Evolutionary conservation across 1,140 invertebrate genomes (phyloP).

Genomic region (Anoplolepis gracilipes): DNA sequence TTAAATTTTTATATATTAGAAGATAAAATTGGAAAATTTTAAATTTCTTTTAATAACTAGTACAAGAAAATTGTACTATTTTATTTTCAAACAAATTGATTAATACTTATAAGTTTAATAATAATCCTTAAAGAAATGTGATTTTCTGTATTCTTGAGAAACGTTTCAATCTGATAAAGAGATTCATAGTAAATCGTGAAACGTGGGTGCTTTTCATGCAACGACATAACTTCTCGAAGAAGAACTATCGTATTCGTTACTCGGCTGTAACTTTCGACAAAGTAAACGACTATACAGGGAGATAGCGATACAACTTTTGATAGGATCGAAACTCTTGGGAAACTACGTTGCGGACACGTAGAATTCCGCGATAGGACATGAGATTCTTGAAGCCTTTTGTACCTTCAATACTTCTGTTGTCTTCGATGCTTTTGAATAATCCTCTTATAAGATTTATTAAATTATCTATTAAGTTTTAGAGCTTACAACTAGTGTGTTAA

Average conservation of each 20-base stretch:
- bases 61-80: not conserved
- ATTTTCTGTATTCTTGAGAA: not conserved
- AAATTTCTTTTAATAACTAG: no score
- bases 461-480: not conserved
- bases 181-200: not conserved
- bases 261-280: conserved; percentile 39
- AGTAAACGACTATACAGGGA: conserved; percentile 33
- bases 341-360: conserved; percentile 9
- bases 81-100: not conserved
- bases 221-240: conserved; percentile 34
- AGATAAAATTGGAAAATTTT: no score
- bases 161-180: conserved; percentile 39
- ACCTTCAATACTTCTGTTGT: conserved; percentile 1
- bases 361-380: conserved; percentile 9
- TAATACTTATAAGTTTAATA: not conserved
- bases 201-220: not conserved
- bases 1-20: not conserved
- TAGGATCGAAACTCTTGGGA: conserved; percentile 35
- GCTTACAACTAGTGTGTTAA: not conserved
- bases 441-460: conserved; percentile 30
- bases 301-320: conserved; percentile 47
- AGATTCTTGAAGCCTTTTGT: conserved; percentile 15
- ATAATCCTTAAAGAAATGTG: not conserved
- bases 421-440: conserved; percentile 24
- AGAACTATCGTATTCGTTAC: conserved; percentile 41